A percentile compares a stretch with the other conserved stretches of the same genome.
Evolutionary conservation across 2,888 invertebrate genomes (phyloP).

Genomic region (Noctua janthina): DNA sequence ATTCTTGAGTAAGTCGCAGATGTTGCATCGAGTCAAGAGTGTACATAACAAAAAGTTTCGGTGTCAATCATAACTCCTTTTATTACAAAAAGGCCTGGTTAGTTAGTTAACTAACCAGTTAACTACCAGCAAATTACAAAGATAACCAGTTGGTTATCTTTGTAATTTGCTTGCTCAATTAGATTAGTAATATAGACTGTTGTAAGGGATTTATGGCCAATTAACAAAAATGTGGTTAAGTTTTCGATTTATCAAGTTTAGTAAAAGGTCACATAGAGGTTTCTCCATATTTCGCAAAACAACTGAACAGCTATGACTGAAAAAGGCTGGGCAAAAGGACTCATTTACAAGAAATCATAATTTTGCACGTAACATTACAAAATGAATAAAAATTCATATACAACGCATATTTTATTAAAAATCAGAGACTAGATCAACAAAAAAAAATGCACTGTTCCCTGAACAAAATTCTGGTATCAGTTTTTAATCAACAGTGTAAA

Average conservation of each 20-base stretch:
- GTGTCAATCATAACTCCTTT: too few species aligned
- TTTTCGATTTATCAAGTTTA: too few species aligned
- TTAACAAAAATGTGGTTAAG: neutral
- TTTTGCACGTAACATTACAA: neutral
- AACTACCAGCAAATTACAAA: too few species aligned
- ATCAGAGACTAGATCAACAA: neutral
- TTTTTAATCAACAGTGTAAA: constrained; percentile 62
- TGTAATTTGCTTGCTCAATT: too few species aligned
- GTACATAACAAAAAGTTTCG: too few species aligned
- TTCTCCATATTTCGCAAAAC: neutral
- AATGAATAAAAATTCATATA: neutral
- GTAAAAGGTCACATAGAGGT: neutral
- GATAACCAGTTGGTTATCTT: too few species aligned
- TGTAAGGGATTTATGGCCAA: neutral
- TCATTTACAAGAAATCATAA: neutral
- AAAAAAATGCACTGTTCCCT: constrained; percentile 10
- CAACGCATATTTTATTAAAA: constrained; percentile 14
- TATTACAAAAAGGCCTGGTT: too few species aligned
- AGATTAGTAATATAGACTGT: too few species aligned
- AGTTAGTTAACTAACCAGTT: too few species aligned
- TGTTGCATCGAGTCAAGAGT: too few species aligned
- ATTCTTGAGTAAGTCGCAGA: too few species aligned
- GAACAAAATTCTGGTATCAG: constrained; percentile 42
- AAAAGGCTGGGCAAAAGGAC: too few species aligned
- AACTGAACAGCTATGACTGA: neutral